phyloP scores from a whole-genome alignment of 2,113 vertebrate genomes.

The Strix uralensis region DNA sequence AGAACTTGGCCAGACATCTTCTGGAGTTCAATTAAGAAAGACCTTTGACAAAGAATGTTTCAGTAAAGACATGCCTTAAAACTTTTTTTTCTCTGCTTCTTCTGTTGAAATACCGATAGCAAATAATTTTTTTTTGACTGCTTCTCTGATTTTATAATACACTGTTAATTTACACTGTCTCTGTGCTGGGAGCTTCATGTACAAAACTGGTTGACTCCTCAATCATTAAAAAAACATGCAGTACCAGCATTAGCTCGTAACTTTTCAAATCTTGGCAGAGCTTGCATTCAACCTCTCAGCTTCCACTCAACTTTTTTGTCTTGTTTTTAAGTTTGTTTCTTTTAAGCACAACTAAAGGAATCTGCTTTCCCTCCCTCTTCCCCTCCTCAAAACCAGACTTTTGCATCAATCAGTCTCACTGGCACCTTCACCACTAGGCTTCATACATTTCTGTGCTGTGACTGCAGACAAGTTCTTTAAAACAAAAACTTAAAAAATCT shows the following conservation, averaged over 20 bases:
- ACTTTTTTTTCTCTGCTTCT: neutral
- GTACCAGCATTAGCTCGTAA: constrained; percentile 38
- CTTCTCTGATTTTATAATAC: neutral
- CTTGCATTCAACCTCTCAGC: constrained; percentile 17
- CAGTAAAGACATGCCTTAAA: neutral
- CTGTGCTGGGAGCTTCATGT: neutral
- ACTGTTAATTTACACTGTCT: neutral
- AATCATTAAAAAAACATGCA: constrained; percentile 32
- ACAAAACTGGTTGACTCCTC: constrained; percentile 4
- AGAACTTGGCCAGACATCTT: neutral
- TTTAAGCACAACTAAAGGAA: constrained; percentile 35
- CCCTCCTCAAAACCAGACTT: constrained; percentile 17
- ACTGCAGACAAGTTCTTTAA: neutral
- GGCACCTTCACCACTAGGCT: neutral
- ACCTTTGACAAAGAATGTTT: neutral
- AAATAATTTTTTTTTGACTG: neutral
- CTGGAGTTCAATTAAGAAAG: neutral
- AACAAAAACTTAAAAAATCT: neutral
- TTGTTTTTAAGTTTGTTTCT: constrained; percentile 46
- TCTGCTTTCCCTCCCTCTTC: neutral
- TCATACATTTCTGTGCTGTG: neutral
- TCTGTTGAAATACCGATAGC: neutral
- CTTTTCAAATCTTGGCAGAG: constrained; percentile 46
- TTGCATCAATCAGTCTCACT: constrained; percentile 48
- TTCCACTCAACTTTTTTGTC: constrained; percentile 33